Evolutionary conservation across 53 echinoderm and acorn worm species (phyloP).

Genomic region (Luidia sarsii): DNA sequence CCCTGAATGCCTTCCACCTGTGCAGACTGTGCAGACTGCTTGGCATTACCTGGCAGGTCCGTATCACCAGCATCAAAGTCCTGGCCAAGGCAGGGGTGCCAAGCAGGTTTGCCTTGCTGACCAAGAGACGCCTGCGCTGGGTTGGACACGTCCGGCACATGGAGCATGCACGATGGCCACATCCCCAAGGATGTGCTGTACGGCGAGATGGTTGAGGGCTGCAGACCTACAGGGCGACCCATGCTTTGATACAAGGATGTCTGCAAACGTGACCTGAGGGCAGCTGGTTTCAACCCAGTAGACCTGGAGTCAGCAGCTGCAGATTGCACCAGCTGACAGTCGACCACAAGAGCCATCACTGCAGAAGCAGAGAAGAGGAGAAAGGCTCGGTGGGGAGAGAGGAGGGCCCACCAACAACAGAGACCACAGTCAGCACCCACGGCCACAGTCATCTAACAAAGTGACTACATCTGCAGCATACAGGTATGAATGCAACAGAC

Average conservation of each 20-base stretch:
- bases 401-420: neutral
- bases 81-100: neutral
- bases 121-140: constrained; percentile 12
- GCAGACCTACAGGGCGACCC: constrained; percentile 6
- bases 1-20: constrained; percentile 15
- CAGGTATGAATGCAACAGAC: constrained; percentile 2
- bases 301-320: constrained; percentile 14
- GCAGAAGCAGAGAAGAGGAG: neutral
- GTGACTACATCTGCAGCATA: constrained; percentile 5
- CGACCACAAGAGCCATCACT: neutral
- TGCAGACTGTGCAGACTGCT: constrained; percentile 9
- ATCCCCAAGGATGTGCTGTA: constrained; percentile 33
- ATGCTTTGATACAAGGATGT: constrained; percentile 20
- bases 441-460: no score
- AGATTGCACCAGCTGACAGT: neutral
- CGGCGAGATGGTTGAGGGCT: constrained; percentile 19
- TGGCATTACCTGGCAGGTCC: constrained; percentile 9
- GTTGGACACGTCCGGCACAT: constrained; percentile 17
- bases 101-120: neutral
- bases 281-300: neutral
- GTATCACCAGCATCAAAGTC: neutral
- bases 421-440: neutral
- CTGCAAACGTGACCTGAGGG: constrained; percentile 26
- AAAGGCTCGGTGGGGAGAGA: neutral
- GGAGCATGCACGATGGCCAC: constrained; percentile 1